Conservation (phyloP, 2,888 invertebrate species). For the Leucozona laternaria region DNA sequence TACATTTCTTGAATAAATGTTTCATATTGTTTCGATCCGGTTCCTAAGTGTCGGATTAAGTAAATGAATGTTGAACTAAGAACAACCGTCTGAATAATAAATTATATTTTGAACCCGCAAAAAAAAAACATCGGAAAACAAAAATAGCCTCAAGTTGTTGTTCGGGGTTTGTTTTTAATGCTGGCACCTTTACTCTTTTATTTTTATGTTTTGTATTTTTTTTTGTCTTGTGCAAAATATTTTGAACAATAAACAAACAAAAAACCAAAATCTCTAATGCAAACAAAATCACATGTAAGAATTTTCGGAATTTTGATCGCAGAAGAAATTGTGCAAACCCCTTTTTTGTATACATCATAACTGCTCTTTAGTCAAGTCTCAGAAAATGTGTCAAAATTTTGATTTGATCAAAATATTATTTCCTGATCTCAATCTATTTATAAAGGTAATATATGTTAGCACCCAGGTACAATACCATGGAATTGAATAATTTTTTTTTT, state of each 20-base stretch:
- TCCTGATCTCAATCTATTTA: conserved; percentile 45
- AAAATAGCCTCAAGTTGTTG: conserved; percentile 52
- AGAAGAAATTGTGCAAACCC: conserved; percentile 36
- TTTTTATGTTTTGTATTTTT: conserved; percentile 1
- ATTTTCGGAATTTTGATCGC: conserved; percentile 1
- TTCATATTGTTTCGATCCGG: conserved; percentile 74
- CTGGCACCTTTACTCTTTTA: conserved; percentile 2
- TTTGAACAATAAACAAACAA: conserved; percentile 13
- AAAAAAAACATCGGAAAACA: conserved; percentile 11
- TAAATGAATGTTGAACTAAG: conserved; percentile 73
- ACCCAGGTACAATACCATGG: conserved; percentile 45
- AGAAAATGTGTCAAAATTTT: conserved; percentile 69
- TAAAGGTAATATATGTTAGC: conserved; percentile 3
- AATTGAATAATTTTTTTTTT: neutral
- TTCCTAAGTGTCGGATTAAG: conserved; percentile 77
- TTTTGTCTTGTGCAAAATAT: conserved; percentile 25
- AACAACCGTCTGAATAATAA: conserved; percentile 58
- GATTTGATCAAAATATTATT: conserved; percentile 70
- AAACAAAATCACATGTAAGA: conserved; percentile 60
- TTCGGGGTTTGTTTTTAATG: conserved; percentile 39
- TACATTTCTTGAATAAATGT: conserved; percentile 34
- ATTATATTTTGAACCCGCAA: conserved; percentile 30
- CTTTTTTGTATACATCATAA: neutral
- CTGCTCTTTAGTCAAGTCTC: neutral
- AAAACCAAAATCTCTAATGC: conserved; percentile 62